A percentile compares a stretch with the other conserved stretches of the same genome.
phyloP scores from a whole-genome alignment of 2,888 invertebrate species.

The Hipparchia semele region DNA sequence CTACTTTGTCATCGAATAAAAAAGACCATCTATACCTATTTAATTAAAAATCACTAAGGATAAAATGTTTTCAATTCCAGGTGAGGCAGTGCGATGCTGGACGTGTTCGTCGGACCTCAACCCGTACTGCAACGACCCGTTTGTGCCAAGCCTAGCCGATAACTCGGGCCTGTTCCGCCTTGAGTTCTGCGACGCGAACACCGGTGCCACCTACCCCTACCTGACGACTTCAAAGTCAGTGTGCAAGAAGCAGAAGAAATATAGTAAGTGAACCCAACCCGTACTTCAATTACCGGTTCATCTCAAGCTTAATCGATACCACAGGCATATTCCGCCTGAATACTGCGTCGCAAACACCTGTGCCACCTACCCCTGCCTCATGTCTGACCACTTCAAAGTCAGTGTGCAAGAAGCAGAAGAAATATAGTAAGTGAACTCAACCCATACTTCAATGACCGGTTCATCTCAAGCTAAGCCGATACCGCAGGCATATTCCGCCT shows the following conservation, averaged over 20 bases:
- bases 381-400: constrained; percentile 77
- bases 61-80: constrained; percentile 67
- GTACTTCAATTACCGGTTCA: constrained; percentile 38
- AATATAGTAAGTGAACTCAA: constrained; percentile 84
- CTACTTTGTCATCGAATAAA: too few relatives aligned
- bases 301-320: neutral
- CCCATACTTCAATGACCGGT: constrained; percentile 37
- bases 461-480: neutral
- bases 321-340: neutral
- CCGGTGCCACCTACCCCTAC: constrained; percentile 74
- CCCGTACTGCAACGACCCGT: constrained; percentile 88
- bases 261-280: constrained; percentile 80
- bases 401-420: constrained; percentile 89
- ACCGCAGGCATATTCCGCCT: constrained; percentile 39
- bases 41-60: neutral
- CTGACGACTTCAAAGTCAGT: constrained; percentile 82
- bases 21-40: neutral
- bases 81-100: constrained; percentile 88
- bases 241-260: constrained; percentile 90
- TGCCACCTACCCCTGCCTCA: constrained; percentile 67
- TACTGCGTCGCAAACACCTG: constrained; percentile 57
- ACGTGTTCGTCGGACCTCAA: constrained; percentile 89
- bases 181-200: constrained; percentile 77
- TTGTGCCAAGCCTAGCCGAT: constrained; percentile 81
- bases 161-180: constrained; percentile 72